Conservation (phyloP, 2,888 invertebrate species). For the Crioceris asparagi region DNA sequence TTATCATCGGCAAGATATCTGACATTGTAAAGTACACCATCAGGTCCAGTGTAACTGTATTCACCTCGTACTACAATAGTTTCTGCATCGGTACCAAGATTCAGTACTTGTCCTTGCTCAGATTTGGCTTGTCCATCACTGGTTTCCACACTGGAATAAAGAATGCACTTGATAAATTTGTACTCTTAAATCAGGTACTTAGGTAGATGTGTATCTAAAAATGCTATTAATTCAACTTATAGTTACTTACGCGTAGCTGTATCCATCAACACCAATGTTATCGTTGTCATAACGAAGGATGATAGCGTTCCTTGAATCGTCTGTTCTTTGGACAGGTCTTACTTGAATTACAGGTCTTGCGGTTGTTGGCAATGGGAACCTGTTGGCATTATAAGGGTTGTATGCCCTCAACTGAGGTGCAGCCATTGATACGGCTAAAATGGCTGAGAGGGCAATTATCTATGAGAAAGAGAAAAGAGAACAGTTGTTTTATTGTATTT, state of each 20-base stretch:
- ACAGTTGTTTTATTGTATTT: no score
- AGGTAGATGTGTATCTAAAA: no score
- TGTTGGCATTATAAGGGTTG: no score
- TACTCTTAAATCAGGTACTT: no score
- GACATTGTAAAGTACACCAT: constrained; percentile 52
- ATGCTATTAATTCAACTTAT: no score
- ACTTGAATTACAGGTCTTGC: constrained; percentile 1
- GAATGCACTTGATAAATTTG: no score
- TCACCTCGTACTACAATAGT: constrained; percentile 50
- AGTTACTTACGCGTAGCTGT: constrained; percentile 30
- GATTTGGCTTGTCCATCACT: constrained; percentile 54
- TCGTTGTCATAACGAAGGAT: constrained; percentile 50
- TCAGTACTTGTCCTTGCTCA: constrained; percentile 49
- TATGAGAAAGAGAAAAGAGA: no score
- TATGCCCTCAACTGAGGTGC: constrained; percentile 12
- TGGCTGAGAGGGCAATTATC: no score
- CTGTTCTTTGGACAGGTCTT: neutral
- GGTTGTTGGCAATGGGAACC: no score
- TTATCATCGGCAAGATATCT: constrained; percentile 52
- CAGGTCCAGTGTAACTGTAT: constrained; percentile 49
- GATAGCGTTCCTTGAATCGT: constrained; percentile 39
- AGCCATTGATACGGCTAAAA: constrained; percentile 17
- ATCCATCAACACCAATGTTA: constrained; percentile 43
- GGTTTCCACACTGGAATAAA: constrained; percentile 48
- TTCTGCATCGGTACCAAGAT: constrained; percentile 54